Conservation (phyloP, 1,140 invertebrate genomes). For the Mercenaria mercenaria region DNA sequence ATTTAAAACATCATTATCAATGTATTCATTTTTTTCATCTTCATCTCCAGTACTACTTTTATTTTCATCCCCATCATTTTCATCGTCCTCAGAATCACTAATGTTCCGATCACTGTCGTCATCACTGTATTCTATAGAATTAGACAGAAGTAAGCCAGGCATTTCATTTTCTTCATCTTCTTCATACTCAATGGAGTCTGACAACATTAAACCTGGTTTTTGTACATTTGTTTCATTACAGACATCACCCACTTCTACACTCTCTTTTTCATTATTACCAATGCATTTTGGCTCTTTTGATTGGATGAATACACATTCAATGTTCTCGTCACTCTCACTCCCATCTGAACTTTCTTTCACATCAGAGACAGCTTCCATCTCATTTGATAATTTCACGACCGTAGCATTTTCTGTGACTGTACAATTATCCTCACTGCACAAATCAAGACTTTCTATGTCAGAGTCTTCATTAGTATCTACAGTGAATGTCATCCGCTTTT, state of each 20-base stretch:
- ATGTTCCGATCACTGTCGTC: neutral
- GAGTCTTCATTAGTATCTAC: neutral
- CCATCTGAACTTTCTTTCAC: neutral
- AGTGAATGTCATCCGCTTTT: neutral
- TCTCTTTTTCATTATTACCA: neutral
- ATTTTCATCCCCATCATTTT: neutral
- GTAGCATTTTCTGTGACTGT: neutral
- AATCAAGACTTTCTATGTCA: neutral
- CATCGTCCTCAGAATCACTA: neutral
- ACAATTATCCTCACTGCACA: neutral
- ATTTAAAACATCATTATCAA: neutral
- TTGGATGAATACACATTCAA: neutral
- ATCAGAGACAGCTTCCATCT: neutral
- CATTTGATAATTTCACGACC: neutral
- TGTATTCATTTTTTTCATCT: neutral
- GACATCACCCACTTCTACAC: neutral
- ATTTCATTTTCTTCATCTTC: neutral
- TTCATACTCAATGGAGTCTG: neutral
- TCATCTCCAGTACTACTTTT: neutral
- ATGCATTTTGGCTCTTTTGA: neutral
- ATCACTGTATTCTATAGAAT: conserved; percentile 19
- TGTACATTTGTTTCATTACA: neutral
- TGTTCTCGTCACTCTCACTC: neutral
- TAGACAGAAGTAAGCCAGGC: neutral
- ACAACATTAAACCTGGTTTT: neutral